Evolutionary conservation across 2,797 vertebrate genomes (phyloP).

Genomic region (Mormyrus proboscirostris): DNA sequence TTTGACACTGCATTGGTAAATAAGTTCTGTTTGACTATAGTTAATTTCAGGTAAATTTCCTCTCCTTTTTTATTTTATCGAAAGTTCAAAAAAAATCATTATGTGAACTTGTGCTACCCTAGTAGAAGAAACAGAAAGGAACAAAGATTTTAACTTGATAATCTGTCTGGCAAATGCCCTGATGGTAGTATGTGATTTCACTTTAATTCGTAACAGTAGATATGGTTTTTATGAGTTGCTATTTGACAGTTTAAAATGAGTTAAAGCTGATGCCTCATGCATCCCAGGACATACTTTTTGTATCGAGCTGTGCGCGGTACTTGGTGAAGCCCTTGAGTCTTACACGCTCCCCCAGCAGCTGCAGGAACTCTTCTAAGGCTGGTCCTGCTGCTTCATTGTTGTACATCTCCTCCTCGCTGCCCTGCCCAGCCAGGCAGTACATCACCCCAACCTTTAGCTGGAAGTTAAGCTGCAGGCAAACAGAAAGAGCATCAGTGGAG

Average conservation of each 20-base stretch:
- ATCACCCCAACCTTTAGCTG: conserved; percentile 97
- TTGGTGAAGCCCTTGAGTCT: conserved; percentile 94
- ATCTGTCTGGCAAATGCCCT: neutral
- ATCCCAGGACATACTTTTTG: conserved; percentile 69
- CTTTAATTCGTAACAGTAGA: neutral
- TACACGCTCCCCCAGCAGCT: conserved; percentile 88
- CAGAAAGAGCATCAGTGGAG: neutral
- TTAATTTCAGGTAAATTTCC: neutral
- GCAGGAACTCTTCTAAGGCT: conserved; percentile 93
- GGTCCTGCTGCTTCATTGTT: conserved; percentile 91
- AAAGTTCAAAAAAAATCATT: neutral
- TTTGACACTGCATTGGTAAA: neutral
- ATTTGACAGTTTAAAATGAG: neutral
- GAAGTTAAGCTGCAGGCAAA: conserved; percentile 79
- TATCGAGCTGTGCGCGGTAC: conserved; percentile 94
- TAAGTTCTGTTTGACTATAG: neutral
- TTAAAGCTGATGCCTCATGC: neutral
- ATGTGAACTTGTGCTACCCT: neutral
- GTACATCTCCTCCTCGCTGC: conserved; percentile 98
- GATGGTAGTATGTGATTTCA: neutral
- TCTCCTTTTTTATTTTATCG: neutral
- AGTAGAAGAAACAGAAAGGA: neutral
- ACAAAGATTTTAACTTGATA: neutral
- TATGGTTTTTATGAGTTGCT: neutral
- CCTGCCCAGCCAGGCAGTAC: conserved; percentile 95